Conservation (phyloP, 2,888 invertebrate genomes). For the Homarus gammarus region DNA sequence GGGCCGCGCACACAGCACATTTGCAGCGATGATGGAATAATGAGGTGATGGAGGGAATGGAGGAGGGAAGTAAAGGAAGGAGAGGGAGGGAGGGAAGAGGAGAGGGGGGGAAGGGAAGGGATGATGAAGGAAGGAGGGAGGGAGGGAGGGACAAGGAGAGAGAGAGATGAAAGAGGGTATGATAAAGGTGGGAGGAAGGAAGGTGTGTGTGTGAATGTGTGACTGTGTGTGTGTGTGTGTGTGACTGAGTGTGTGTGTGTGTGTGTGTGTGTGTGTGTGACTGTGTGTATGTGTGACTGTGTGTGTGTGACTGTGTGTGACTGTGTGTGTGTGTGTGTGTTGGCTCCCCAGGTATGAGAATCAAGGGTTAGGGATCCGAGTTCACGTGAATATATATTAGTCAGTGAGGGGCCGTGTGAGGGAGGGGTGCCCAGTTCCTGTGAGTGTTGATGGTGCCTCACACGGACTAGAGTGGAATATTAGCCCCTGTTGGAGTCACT, state of each 20-base stretch:
- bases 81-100: background rate
- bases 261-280: background rate
- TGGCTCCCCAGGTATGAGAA: too few relatives aligned
- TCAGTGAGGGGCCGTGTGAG: too few relatives aligned
- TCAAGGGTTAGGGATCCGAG: too few relatives aligned
- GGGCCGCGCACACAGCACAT: too few relatives aligned
- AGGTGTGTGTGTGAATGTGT: background rate
- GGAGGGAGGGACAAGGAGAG: background rate
- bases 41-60: background rate
- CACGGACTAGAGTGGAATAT: background rate
- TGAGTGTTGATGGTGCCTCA: too few relatives aligned
- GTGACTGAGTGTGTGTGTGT: conserved; percentile 5
- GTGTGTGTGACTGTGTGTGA: background rate
- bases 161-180: background rate
- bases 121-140: background rate
- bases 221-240: background rate
- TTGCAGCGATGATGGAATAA: background rate
- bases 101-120: background rate
- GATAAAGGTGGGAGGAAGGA: background rate
- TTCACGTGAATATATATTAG: background rate
- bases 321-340: background rate
- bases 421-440: too few relatives aligned
- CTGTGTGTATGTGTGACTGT: background rate
- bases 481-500: background rate
- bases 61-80: background rate